Base-by-base conservation (phyloP, 2,113 vertebrate genomes). In the Rhodinocichla rosea region DNA sequence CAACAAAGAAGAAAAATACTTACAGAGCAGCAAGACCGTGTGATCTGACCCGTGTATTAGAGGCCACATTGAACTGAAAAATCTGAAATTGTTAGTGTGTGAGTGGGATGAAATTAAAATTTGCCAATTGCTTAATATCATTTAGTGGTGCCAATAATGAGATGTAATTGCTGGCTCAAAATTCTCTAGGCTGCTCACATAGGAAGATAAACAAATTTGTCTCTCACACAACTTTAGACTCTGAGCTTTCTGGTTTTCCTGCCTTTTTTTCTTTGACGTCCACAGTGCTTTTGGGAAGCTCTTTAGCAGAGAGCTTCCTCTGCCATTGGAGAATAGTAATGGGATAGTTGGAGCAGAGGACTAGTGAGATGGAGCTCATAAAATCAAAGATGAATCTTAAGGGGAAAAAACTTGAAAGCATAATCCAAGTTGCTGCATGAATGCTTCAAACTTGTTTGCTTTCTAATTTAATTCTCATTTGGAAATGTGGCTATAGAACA, bases 141-240 rank as follows among this genome's bases (percentile, higher is more conserved):
- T 60, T 92, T 40, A 94, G 14, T 42, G 32, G 6, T 87, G 26
- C 21, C 42, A 74, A 42, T 79, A 55, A 57, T 19, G 32, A 59
- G 79, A 27, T 92, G 16, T 40, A 73, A 85, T 65, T 94, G 30
- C 37, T 80, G 71, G n/a, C 86, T 84, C 11, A 15, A 53, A 96
- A 77, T 53, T 67, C 47, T 16, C 75, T 35, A 28, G 37, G 13
- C 56, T 82, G 78, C 80, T 96, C 79, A 27, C 30, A 33, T 57
- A 82, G 78, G n/a, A 60, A 95, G 86, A 65, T 76, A 90, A 86
- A 94, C 60, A 83, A 60, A 68, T 90, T 74, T 75, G 55, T 96
- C 68, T 91, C 85, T 60, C 37, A 63, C 21, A 10, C 12, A 40
- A 15, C 64, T 80, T 93, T 63, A 20, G 3, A 18, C 22, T 57